A percentile compares a stretch with the other conserved stretches of the same genome.
These are phyloP conservation scores for Lysiphlebus fabarum DNA, from an alignment of 1,140 invertebrate species.

Conservation along the genomic window DNA sequence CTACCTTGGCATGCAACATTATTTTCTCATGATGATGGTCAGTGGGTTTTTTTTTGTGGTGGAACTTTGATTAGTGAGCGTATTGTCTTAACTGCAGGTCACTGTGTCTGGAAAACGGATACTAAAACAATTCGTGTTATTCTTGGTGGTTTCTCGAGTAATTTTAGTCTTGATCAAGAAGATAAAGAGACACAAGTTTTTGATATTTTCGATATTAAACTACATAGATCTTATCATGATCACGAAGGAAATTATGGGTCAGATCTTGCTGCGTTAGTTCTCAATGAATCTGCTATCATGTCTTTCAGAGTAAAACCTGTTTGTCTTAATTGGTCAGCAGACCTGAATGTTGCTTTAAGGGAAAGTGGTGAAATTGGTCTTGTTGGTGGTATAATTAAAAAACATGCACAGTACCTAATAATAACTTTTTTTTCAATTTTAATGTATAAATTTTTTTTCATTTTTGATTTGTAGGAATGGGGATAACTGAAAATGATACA, in stretches of 20 bases:
- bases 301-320: slow-evolving; percentile 39
- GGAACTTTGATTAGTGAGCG: slow-evolving; percentile 47
- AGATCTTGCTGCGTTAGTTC: slow-evolving; percentile 49
- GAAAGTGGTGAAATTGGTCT: slow-evolving; percentile 32
- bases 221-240: slow-evolving; percentile 49
- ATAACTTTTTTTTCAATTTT: neutral
- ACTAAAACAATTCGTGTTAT: slow-evolving; percentile 38
- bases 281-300: slow-evolving; percentile 37
- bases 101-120: slow-evolving; percentile 50
- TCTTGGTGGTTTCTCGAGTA: slow-evolving; percentile 42
- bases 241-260: slow-evolving; percentile 52
- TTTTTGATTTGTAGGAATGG: slow-evolving; percentile 42
- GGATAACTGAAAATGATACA: slow-evolving; percentile 50
- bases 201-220: slow-evolving; percentile 37
- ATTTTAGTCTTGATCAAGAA: slow-evolving; percentile 32
- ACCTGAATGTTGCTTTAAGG: slow-evolving; percentile 30
- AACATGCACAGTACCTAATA: neutral
- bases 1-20: slow-evolving; percentile 51
- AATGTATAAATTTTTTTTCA: neutral
- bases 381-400: slow-evolving; percentile 37
- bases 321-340: slow-evolving; percentile 47
- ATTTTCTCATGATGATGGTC: slow-evolving; percentile 38
- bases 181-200: slow-evolving; percentile 39
- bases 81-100: slow-evolving; percentile 51
- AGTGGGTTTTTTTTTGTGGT: slow-evolving; percentile 51